phyloP scores from a whole-genome alignment of 2,113 vertebrate species.

The Leiothrix lutea region DNA sequence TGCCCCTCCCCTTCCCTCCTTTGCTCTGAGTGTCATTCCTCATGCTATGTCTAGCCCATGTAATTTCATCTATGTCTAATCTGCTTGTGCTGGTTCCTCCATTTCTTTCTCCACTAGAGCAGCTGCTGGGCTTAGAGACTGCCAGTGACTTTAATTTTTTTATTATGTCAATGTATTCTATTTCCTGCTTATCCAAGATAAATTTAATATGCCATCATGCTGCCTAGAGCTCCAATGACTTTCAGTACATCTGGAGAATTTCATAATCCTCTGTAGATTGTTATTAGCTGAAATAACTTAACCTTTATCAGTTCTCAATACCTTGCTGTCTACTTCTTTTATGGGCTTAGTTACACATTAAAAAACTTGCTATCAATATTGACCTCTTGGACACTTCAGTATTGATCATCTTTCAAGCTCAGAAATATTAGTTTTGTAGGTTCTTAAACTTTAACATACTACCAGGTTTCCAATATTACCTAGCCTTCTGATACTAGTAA shows the following conservation, averaged over 20 bases:
- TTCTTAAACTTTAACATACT: neutral
- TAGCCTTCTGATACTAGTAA: neutral
- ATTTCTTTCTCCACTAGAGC: neutral
- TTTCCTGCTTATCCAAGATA: neutral
- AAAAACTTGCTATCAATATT: neutral
- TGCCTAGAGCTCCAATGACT: neutral
- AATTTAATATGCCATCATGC: neutral
- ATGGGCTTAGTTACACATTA: rapidly evolving
- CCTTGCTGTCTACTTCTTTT: neutral
- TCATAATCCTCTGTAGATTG: neutral
- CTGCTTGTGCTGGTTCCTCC: neutral
- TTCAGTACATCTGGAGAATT: neutral
- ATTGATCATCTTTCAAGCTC: neutral
- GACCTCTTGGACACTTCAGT: neutral
- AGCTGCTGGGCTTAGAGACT: neutral
- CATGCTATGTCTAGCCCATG: neutral
- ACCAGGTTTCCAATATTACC: neutral
- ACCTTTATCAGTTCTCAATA: neutral
- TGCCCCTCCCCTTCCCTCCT: rapidly evolving
- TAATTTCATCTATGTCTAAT: neutral
- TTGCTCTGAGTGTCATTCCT: neutral
- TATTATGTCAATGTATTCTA: neutral
- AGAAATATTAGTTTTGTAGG: neutral
- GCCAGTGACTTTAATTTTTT: neutral
- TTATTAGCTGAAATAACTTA: neutral